phyloP scores from a whole-genome alignment of 2,113 vertebrate species.

The Asarcornis scutulata region DNA sequence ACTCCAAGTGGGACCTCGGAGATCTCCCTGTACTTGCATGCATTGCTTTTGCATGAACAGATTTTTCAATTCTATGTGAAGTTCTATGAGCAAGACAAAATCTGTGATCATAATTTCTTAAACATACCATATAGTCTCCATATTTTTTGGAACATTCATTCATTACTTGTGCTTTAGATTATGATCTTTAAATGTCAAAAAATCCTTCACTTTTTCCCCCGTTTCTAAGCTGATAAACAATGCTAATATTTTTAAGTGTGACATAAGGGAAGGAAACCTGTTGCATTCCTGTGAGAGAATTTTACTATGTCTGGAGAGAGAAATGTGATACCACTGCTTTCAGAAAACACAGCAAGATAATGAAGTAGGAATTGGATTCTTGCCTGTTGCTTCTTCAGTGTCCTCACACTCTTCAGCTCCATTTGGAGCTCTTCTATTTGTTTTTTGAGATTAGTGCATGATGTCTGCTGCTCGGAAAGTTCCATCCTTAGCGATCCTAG shows the following conservation, averaged over 20 bases:
- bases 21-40: not conserved
- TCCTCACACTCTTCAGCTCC: slow-evolving; percentile 81
- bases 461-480: slow-evolving; percentile 85
- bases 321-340: not conserved
- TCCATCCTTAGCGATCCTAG: slow-evolving; percentile 88
- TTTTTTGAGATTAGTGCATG: slow-evolving; percentile 86
- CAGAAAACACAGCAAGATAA: not conserved
- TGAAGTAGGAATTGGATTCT: not conserved
- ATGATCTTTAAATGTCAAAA: not conserved
- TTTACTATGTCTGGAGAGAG: not conserved
- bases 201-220: not conserved
- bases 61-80: not conserved
- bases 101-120: not conserved
- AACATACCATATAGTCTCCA: not conserved
- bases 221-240: not conserved
- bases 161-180: not conserved
- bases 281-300: not conserved
- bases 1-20: not conserved
- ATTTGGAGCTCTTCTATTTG: slow-evolving; percentile 85
- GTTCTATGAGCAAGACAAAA: not conserved
- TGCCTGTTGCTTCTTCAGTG: slow-evolving; percentile 83
- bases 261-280: not conserved
- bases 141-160: not conserved
- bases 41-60: not conserved
- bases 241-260: not conserved